Percentiles rank a stretch among this genome's conserved stretches.
Evolutionary conservation across 2,888 invertebrate genomes (phyloP).

Genomic region (Mycalesis mineus): DNA sequence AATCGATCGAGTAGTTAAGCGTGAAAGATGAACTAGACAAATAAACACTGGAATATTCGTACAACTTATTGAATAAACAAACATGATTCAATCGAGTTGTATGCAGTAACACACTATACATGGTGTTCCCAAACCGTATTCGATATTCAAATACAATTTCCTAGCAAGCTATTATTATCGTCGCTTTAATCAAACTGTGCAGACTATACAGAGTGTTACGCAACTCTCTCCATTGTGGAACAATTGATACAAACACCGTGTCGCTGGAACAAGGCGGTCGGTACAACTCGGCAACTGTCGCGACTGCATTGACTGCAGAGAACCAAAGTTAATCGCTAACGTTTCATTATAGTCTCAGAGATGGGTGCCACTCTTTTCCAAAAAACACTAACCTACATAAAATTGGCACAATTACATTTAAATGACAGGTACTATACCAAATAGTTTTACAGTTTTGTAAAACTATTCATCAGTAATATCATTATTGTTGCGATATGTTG

Average conservation of each 20-base stretch:
- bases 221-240: conserved; percentile 14
- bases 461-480: too few relatives aligned
- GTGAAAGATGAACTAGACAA: too few relatives aligned
- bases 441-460: too few relatives aligned
- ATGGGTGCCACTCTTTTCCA: not conserved
- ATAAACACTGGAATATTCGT: too few relatives aligned
- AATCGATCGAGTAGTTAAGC: too few relatives aligned
- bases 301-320: conserved; percentile 31
- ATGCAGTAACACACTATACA: not conserved
- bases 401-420: too few relatives aligned
- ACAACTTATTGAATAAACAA: too few relatives aligned
- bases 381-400: not conserved
- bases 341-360: not conserved
- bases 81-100: too few relatives aligned
- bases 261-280: conserved; percentile 27
- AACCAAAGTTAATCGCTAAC: conserved; percentile 46
- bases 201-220: conserved; percentile 2
- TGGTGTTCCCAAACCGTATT: not conserved
- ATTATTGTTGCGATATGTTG: too few relatives aligned
- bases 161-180: conserved; percentile 1
- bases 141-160: not conserved
- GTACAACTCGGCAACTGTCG: conserved; percentile 30
- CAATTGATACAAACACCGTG: conserved; percentile 16
- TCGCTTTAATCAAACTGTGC: conserved; percentile 19
- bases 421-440: too few relatives aligned